Percentiles rank a stretch among this genome's conserved stretches.
These are phyloP conservation scores for Zhengitettix transpicula DNA, from an alignment of 2,888 invertebrate genomes.

Conservation along the genomic window DNA sequence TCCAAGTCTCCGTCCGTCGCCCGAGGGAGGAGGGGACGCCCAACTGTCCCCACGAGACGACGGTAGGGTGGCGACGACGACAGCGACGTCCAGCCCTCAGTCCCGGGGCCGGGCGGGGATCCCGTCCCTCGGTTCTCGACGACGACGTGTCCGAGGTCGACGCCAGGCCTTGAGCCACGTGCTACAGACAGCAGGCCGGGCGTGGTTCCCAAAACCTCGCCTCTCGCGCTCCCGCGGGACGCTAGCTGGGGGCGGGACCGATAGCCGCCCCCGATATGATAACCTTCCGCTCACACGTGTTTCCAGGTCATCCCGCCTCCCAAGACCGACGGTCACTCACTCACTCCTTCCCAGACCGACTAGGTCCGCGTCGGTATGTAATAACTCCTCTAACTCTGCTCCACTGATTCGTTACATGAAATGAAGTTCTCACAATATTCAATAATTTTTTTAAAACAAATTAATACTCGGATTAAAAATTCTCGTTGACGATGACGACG, in stretches of 20 bases:
- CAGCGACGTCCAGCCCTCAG: background rate
- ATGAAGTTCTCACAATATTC: no score
- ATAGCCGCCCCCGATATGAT: background rate
- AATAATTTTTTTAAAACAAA: no score
- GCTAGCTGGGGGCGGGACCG: background rate
- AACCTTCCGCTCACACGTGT: background rate
- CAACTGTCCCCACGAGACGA: conserved; percentile 3
- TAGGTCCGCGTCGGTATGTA: no score
- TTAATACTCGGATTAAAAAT: no score
- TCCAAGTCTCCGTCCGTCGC: conserved; percentile 5
- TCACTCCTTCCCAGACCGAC: no score
- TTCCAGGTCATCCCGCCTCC: no score
- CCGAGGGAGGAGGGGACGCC: conserved; percentile 1
- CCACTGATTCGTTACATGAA: no score
- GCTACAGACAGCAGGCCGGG: background rate
- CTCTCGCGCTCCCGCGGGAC: background rate
- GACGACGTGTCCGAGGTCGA: background rate
- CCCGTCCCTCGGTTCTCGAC: background rate
- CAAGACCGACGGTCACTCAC: no score
- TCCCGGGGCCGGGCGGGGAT: no score
- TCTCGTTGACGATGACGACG: no score
- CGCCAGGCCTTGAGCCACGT: background rate
- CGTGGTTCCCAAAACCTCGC: background rate
- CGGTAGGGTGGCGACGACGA: background rate
- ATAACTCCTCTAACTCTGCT: no score